These are phyloP conservation scores for Rotaria socialis DNA, from an alignment of 2,888 invertebrate species.

Conservation along the genomic window DNA sequence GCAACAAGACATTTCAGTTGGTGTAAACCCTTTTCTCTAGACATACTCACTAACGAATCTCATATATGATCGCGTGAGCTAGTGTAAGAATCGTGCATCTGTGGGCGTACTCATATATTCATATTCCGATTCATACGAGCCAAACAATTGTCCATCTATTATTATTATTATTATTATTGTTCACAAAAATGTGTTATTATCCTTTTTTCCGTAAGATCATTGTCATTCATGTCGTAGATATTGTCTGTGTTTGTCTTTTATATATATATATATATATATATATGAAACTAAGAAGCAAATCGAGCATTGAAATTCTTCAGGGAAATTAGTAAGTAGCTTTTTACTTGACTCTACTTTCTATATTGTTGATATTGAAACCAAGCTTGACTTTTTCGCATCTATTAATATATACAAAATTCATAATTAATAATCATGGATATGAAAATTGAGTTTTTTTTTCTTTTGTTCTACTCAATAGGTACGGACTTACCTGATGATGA, in stretches of 20 bases:
- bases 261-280: background rate
- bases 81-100: background rate
- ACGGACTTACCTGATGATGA: conserved; percentile 8
- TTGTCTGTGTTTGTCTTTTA: background rate
- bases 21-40: background rate
- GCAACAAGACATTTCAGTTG: background rate
- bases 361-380: background rate
- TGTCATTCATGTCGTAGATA: background rate
- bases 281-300: background rate
- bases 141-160: background rate
- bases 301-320: background rate
- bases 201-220: conserved; percentile 30
- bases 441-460: background rate
- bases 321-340: background rate
- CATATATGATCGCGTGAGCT: background rate
- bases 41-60: background rate
- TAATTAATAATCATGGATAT: background rate
- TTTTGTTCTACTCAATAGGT: background rate
- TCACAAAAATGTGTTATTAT: conserved; percentile 26
- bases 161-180: background rate
- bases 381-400: background rate
- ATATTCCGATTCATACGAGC: background rate
- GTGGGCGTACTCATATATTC: background rate
- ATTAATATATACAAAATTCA: background rate
- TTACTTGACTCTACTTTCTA: background rate